phyloP scores from a whole-genome alignment of 2,797 vertebrate species.

The Vipera ursinii region DNA sequence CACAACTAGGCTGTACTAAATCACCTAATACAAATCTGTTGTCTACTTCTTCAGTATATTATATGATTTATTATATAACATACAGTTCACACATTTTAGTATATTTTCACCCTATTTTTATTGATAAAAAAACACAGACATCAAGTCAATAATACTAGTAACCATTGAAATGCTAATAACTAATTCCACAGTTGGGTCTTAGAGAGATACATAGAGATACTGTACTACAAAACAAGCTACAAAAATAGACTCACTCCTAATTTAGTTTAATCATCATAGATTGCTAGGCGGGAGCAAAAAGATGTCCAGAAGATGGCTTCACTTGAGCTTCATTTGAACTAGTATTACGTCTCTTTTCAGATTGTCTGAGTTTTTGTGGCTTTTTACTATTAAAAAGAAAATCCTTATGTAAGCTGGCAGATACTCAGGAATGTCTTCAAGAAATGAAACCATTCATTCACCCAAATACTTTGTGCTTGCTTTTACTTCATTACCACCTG shows the following conservation, averaged over 20 bases:
- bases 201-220: neutral
- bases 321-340: neutral
- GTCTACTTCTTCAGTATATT: neutral
- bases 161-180: accelerated
- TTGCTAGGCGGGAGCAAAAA: neutral
- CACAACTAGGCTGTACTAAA: neutral
- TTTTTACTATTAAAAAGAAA: neutral
- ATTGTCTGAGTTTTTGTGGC: neutral
- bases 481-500: neutral
- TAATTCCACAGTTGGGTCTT: neutral
- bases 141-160: neutral
- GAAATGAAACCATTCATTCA: neutral
- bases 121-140: accelerated
- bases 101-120: neutral
- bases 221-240: neutral
- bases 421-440: neutral
- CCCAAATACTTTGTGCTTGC: neutral
- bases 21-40: neutral
- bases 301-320: neutral
- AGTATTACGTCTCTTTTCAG: neutral
- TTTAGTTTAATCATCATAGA: neutral
- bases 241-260: neutral
- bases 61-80: neutral
- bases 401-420: neutral
- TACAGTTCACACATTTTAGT: neutral